Conservation (phyloP, 2,113 vertebrate genomes). For the Gymnogyps californianus region DNA sequence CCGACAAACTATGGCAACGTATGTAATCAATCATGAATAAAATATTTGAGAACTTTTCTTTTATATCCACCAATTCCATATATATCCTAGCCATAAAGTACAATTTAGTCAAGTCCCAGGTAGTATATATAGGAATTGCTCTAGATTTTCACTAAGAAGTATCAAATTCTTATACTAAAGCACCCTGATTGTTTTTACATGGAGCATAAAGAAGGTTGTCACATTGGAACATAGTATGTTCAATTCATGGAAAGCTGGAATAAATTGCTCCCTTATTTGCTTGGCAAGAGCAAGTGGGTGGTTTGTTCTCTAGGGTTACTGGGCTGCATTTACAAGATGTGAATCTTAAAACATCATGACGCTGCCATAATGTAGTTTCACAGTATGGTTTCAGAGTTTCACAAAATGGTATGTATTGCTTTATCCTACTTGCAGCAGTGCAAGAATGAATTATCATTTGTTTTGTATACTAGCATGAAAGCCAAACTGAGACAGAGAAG, state of each 20-base stretch:
- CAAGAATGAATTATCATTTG: neutral
- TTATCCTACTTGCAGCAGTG: neutral
- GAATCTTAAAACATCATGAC: neutral
- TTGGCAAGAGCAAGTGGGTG: neutral
- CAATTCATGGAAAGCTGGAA: neutral
- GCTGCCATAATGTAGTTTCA: neutral
- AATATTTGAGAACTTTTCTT: neutral
- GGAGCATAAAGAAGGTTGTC: neutral
- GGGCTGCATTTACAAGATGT: neutral
- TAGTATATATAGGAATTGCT: neutral
- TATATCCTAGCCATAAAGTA: neutral
- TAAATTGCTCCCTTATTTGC: neutral
- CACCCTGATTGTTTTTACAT: neutral
- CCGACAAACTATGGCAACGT: constrained; percentile 88
- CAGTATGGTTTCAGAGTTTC: neutral
- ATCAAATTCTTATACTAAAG: neutral
- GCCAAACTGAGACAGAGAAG: neutral
- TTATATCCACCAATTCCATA: neutral
- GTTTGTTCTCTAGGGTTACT: neutral
- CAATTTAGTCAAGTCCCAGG: neutral
- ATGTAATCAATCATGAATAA: constrained; percentile 30
- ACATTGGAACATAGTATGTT: neutral
- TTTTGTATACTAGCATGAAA: neutral
- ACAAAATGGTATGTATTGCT: neutral
- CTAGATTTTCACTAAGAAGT: neutral